These are phyloP conservation scores for Hydriomena furcata DNA, from an alignment of 2,888 invertebrate species.

Conservation along the genomic window DNA sequence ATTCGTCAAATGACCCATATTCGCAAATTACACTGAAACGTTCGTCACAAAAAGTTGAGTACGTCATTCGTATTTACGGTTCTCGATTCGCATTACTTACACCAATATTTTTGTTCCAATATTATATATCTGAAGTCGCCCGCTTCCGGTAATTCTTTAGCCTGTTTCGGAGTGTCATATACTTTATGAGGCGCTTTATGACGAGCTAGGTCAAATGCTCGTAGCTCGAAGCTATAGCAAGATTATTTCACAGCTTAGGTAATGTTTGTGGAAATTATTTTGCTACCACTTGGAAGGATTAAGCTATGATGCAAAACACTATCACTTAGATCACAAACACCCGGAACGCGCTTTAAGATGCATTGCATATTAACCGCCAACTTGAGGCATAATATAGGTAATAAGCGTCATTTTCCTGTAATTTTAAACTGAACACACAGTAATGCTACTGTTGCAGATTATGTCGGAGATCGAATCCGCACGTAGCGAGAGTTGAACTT, in stretches of 20 bases:
- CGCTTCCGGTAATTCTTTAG: slow-evolving; percentile 47
- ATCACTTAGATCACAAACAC: too few species aligned
- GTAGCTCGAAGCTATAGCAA: slow-evolving; percentile 15
- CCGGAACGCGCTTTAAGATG: too few species aligned
- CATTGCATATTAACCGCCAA: too few species aligned
- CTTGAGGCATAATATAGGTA: too few species aligned
- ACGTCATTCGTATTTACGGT: slow-evolving; percentile 51
- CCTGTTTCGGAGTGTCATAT: slow-evolving; percentile 52
- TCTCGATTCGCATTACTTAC: slow-evolving; percentile 47
- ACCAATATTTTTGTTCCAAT: slow-evolving; percentile 53
- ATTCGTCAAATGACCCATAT: slow-evolving; percentile 31
- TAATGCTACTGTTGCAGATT: too few species aligned
- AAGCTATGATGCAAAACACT: too few species aligned
- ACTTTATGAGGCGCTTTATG: slow-evolving; percentile 56
- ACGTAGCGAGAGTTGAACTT: too few species aligned
- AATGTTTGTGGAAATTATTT: too few species aligned
- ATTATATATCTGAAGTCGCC: slow-evolving; percentile 44
- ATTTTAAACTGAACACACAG: too few species aligned
- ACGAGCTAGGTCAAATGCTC: slow-evolving; percentile 48
- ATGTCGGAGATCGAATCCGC: too few species aligned
- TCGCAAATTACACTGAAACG: slow-evolving; percentile 35
- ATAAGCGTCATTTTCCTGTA: too few species aligned
- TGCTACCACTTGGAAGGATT: too few species aligned
- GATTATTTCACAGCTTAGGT: neutral
- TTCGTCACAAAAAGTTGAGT: slow-evolving; percentile 47